These are phyloP conservation scores for Nomada goodeniana DNA, from an alignment of 2,888 invertebrate species.

Conservation along the genomic window DNA sequence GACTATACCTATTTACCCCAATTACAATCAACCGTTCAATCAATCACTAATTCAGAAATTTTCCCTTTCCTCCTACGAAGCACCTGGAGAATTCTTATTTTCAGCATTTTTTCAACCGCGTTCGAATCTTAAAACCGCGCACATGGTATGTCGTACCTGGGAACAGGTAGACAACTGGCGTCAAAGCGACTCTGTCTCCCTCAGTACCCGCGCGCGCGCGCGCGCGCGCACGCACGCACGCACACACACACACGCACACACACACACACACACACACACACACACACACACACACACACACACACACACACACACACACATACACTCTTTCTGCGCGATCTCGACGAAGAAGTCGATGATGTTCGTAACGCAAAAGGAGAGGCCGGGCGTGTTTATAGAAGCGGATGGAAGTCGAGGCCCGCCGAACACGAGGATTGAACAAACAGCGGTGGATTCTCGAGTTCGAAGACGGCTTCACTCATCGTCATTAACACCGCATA, in stretches of 20 bases:
- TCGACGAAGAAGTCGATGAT: slow-evolving; percentile 55
- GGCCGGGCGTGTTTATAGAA: slow-evolving; percentile 60
- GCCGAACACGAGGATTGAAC: slow-evolving; percentile 60
- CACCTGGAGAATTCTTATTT: neutral
- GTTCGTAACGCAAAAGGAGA: slow-evolving; percentile 54
- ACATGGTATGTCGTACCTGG: slow-evolving; percentile 37
- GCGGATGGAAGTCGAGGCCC: slow-evolving; percentile 58
- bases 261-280: no score
- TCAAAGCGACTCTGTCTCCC: slow-evolving; percentile 42
- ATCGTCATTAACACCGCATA: slow-evolving; percentile 73
- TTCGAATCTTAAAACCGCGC: slow-evolving; percentile 15
- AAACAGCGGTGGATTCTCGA: slow-evolving; percentile 63
- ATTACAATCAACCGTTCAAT: no score
- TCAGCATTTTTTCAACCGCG: slow-evolving; percentile 29
- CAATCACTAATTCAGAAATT: no score
- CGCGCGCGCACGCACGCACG: no score
- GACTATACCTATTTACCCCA: no score
- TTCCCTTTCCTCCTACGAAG: no score
- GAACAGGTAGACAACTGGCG: slow-evolving; percentile 31
- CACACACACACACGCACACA: no score
- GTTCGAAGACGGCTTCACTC: slow-evolving; percentile 65
- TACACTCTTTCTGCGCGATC: slow-evolving; percentile 14
- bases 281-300: no score
- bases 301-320: no score
- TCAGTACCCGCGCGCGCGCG: no score